Conservation (phyloP, 2,888 invertebrate species). For the Spisula subtruncata region DNA sequence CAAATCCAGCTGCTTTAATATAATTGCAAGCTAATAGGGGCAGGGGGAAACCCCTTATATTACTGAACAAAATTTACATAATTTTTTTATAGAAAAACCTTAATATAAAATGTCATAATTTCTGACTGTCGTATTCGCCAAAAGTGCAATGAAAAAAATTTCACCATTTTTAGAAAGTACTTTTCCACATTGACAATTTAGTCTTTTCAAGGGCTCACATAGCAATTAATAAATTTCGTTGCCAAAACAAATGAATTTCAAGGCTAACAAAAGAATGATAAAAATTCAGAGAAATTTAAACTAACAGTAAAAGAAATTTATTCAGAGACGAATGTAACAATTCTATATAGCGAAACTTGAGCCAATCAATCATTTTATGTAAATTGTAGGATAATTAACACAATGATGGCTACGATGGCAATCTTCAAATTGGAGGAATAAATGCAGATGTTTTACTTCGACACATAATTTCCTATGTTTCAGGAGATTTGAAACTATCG, state of each 20-base stretch:
- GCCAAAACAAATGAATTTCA: not conserved
- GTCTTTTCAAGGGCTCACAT: not conserved
- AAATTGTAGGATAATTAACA: not conserved
- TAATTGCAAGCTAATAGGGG: too few species aligned
- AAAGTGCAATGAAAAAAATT: too few species aligned
- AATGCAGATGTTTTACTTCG: constrained; percentile 51
- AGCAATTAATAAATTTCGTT: not conserved
- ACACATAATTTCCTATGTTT: constrained; percentile 48
- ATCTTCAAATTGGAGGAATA: not conserved
- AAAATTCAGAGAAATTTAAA: constrained; percentile 11
- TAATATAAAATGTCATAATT: too few species aligned
- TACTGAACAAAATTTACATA: too few species aligned
- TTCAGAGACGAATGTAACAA: not conserved
- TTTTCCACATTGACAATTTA: not conserved
- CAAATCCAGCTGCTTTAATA: too few species aligned
- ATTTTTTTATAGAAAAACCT: too few species aligned
- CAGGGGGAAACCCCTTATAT: too few species aligned
- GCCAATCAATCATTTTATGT: not conserved
- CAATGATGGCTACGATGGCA: not conserved
- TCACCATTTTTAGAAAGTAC: too few species aligned
- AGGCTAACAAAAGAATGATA: not conserved
- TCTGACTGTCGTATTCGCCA: too few species aligned
- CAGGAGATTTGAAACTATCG: constrained; percentile 48
- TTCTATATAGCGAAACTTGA: not conserved
- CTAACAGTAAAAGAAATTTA: not conserved